Evolutionary conservation across 2,113 vertebrate species (phyloP).

Genomic region (Stigmatopora nigra): DNA sequence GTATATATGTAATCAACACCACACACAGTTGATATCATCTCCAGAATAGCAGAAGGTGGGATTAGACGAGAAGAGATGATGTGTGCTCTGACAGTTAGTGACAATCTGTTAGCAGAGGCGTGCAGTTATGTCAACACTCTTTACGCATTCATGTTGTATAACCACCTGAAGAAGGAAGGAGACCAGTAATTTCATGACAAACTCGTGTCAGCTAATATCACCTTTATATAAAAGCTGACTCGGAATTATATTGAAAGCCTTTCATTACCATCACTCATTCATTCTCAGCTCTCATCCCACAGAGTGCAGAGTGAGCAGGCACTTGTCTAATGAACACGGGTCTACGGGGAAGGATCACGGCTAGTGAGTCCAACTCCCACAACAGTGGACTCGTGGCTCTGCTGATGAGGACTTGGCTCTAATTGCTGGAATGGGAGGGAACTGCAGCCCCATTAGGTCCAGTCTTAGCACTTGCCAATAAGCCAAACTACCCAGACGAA

Average conservation of each 20-base stretch:
- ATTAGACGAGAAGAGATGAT: constrained; percentile 26
- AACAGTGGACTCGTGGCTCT: constrained; percentile 62
- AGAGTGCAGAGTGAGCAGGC: constrained; percentile 45
- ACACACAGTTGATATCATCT: constrained; percentile 12
- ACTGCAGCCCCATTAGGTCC: constrained; percentile 63
- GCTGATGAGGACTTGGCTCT: constrained; percentile 67
- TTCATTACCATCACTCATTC: constrained; percentile 63
- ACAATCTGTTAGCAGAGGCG: constrained; percentile 34
- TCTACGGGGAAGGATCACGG: constrained; percentile 56
- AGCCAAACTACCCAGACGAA: constrained; percentile 70
- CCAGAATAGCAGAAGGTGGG: constrained; percentile 8
- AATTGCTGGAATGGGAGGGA: constrained; percentile 69
- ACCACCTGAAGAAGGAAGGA: constrained; percentile 21
- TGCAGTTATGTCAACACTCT: constrained; percentile 31
- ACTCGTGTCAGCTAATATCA: constrained; percentile 58
- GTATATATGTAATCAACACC: constrained; percentile 26
- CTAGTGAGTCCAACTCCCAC: constrained; percentile 59
- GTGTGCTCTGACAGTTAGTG: constrained; percentile 27
- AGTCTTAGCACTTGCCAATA: constrained; percentile 69
- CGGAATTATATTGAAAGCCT: constrained; percentile 58
- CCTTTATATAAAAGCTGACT: constrained; percentile 54
- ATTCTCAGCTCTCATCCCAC: constrained; percentile 49
- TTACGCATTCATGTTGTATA: constrained; percentile 19
- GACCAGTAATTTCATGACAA: constrained; percentile 46
- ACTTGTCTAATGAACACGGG: constrained; percentile 64